Conservation (phyloP, 2,888 invertebrate species). For the Caenorhabditis panamensis region DNA sequence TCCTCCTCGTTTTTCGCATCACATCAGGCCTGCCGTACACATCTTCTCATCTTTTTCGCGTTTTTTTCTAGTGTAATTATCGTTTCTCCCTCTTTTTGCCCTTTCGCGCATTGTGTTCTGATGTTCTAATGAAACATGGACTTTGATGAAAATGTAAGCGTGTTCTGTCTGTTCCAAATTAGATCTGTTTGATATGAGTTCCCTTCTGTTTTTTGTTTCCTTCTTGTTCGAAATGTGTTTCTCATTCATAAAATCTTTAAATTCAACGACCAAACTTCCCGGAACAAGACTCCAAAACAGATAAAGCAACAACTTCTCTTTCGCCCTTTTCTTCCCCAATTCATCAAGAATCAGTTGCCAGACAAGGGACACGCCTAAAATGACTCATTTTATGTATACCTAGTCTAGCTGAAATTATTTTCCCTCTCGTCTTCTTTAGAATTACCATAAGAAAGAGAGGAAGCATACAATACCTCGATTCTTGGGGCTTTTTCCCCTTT, state of each 20-base stretch:
- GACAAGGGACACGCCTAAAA: background rate
- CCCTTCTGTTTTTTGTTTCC: constrained; percentile 2
- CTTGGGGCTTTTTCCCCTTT: no score
- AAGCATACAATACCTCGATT: constrained; percentile 11
- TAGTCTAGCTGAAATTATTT: background rate
- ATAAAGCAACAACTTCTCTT: background rate
- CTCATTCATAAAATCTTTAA: constrained; percentile 12
- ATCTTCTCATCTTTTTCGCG: constrained; percentile 16
- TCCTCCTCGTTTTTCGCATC: constrained; percentile 10
- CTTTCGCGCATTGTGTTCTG: no score
- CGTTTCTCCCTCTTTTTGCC: constrained; percentile 8
- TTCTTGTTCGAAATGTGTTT: background rate
- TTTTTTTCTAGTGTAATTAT: constrained; percentile 28
- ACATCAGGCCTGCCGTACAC: background rate
- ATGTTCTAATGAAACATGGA: background rate
- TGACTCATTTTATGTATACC: constrained; percentile 7
- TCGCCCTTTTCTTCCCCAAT: background rate
- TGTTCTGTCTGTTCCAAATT: background rate
- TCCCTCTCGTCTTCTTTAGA: constrained; percentile 22
- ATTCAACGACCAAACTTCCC: no score
- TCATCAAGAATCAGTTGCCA: background rate
- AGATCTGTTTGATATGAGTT: background rate
- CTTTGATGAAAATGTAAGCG: background rate
- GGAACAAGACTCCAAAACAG: no score
- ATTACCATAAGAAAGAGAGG: background rate